Base-by-base conservation (phyloP, 2,113 vertebrate species). In the Anguilla japonica region DNA sequence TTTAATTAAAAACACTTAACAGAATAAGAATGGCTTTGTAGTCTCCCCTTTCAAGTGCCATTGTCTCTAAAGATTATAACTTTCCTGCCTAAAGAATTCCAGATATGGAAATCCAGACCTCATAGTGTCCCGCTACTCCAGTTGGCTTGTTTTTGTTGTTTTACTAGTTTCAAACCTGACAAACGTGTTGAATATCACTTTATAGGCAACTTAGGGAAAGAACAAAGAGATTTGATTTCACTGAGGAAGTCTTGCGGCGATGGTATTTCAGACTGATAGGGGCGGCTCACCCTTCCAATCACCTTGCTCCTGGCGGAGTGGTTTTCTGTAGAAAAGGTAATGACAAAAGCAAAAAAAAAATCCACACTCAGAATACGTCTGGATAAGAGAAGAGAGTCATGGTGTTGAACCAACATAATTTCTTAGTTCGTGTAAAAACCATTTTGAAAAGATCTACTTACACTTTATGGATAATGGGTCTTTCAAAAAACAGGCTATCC, bases 401-500 rank as follows among this genome's bases (percentile, higher is more conserved):
- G 85, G 20, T 84, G 89, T 91, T 87, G 20, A 83, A 89, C 88
- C 26, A 82, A 41, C 86, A 57, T 67, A 78, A 78, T 41, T 41
- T 83, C 79, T 13, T 1, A 18, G 81, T 63, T 63, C 50, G 86
- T 84, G 50, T 20, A 80, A 29, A 88, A 39, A n/a, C 41, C 22
- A 56, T 81, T 41, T 63, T 53, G 50, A 81, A 87, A 86, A 53
- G 85, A 87, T 87, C 83, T 43, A 95, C 94, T 96, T 95, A 99
- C 97, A 96, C 95, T 95, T 95, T 94, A 79, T 91, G 92, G 87
- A 93, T 90, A 90, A 93, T 79, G 56, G 96, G 94, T 91, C 94
- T 96, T 91, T 97, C 95, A 91, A 96, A 97, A 96, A 97, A 97
- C 41, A 97, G 92, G 92, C 88, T 92, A 90, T 98, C 96, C 94